A percentile compares a stretch with the other conserved stretches of the same genome.
Conservation (phyloP, 2,888 invertebrate genomes). For the Anaspis maculata region DNA sequence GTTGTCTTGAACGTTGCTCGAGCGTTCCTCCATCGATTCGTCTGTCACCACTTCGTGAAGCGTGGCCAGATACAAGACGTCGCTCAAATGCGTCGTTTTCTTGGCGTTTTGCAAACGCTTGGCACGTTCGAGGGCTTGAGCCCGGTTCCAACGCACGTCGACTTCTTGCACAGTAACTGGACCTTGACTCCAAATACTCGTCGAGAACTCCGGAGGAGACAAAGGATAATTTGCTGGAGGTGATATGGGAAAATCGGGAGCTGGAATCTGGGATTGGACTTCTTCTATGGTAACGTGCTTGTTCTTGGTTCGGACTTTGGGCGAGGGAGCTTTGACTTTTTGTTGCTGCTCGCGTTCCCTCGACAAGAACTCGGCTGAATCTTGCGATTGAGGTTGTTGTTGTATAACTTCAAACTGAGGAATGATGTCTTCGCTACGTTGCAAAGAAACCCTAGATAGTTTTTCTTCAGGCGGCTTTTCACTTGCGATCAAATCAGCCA, state of each 20-base stretch:
- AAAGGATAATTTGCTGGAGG: constrained; percentile 39
- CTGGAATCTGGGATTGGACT: constrained; percentile 42
- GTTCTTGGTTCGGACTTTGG: constrained; percentile 31
- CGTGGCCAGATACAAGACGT: constrained; percentile 54
- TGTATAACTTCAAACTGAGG: too few species aligned
- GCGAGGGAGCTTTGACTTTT: constrained; percentile 16
- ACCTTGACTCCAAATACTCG: constrained; percentile 21
- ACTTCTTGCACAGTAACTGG: constrained; percentile 33
- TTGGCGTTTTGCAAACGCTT: constrained; percentile 49
- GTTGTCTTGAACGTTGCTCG: constrained; percentile 53
- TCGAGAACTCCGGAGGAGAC: constrained; percentile 23
- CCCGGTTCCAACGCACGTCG: constrained; percentile 45
- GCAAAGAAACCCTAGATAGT: too few species aligned
- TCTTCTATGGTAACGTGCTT: constrained; percentile 48
- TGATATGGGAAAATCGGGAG: constrained; percentile 43
- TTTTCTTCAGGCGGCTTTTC: constrained; percentile 1
- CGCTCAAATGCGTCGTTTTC: constrained; percentile 50
- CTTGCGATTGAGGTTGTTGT: too few species aligned
- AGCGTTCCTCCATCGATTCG: constrained; percentile 47
- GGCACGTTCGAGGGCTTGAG: constrained; percentile 48
- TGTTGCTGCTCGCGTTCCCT: constrained; percentile 12
- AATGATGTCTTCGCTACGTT: too few species aligned
- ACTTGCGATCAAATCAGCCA: not conserved
- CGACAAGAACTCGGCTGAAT: constrained; percentile 1
- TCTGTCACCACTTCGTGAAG: constrained; percentile 49